Conservation (phyloP, 2,797 vertebrate genomes). For the Liasis olivaceus region DNA sequence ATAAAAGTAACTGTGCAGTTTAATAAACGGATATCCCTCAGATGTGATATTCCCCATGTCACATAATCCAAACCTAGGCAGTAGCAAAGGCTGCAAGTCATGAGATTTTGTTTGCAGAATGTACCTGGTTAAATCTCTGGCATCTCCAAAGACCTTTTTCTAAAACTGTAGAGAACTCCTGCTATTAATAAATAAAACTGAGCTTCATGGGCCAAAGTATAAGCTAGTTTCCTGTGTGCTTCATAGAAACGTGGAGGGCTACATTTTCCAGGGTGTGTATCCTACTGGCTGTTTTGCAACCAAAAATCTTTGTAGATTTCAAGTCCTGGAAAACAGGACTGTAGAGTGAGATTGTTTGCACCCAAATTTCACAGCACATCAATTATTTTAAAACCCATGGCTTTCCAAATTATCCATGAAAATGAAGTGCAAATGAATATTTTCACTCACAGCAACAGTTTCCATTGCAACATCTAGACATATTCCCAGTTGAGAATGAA, state of each 20-base stretch:
- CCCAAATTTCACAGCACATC: neutral
- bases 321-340: neutral
- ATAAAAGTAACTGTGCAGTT: neutral
- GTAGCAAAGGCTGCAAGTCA: neutral
- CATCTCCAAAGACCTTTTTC: neutral
- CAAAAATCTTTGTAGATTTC: neutral
- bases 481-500: constrained; percentile 1
- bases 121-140: neutral
- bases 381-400: neutral
- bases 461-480: neutral
- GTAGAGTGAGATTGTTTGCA: neutral
- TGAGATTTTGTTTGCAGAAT: neutral
- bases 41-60: neutral
- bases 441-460: neutral
- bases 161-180: neutral
- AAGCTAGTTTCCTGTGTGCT: neutral
- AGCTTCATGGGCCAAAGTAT: neutral
- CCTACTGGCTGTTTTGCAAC: neutral
- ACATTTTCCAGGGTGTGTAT: neutral
- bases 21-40: neutral
- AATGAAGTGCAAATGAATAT: constrained; percentile 15
- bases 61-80: neutral
- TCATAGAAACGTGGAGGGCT: neutral
- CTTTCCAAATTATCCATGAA: constrained; percentile 13
- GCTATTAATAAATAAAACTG: neutral